A percentile compares a stretch with the other conserved stretches of the same genome.
phyloP scores from a whole-genome alignment of 2,113 vertebrate species.

The Diadophis punctatus region DNA sequence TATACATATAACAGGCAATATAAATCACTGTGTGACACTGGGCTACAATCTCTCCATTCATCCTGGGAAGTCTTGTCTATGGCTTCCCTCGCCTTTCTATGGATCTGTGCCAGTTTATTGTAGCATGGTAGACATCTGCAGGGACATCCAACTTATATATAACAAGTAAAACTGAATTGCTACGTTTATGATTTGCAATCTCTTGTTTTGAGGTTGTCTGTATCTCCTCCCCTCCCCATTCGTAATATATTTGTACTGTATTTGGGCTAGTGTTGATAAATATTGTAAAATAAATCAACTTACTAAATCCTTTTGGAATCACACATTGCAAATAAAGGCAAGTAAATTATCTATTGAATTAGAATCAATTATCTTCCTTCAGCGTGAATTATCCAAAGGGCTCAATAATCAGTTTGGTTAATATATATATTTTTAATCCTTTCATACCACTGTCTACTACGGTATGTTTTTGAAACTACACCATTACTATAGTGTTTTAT shows the following conservation, averaged over 20 bases:
- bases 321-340: neutral
- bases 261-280: neutral
- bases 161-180: no score
- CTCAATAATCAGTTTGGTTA: neutral
- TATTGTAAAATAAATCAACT: neutral
- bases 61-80: no score
- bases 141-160: no score
- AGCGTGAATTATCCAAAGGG: neutral
- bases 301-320: neutral
- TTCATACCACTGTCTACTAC: neutral
- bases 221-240: no score
- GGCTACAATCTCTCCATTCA: no score
- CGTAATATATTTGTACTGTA: neutral
- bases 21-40: no score
- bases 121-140: no score
- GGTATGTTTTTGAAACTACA: slow-evolving; percentile 1
- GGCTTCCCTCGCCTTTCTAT: no score
- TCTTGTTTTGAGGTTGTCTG: no score
- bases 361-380: neutral
- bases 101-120: no score
- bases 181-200: no score
- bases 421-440: neutral
- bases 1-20: no score
- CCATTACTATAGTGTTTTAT: neutral
- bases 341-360: neutral